Conservation (phyloP, 2,797 vertebrate genomes). For the Saxicola maurus region DNA sequence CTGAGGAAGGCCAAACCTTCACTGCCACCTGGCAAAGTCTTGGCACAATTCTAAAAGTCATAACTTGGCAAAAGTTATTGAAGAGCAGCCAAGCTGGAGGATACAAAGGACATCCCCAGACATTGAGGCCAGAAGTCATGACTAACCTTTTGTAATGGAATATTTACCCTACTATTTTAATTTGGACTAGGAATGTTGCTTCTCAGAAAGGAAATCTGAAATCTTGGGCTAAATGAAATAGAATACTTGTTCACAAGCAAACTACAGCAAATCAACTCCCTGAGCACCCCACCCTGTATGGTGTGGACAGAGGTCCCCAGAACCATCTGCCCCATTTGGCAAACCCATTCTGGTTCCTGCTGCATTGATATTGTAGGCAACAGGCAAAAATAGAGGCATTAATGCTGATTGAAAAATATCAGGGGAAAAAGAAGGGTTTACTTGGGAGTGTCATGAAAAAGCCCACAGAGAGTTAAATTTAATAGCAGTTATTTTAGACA, state of each 20-base stretch:
- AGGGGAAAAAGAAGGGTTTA: accelerated
- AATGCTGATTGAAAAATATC: neutral
- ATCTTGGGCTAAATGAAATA: neutral
- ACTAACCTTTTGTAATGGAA: neutral
- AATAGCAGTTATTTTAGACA: neutral
- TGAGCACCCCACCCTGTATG: accelerated
- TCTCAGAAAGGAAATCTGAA: neutral
- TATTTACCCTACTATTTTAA: neutral
- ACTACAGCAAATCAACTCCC: neutral
- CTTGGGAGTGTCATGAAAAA: neutral
- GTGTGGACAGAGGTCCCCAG: neutral
- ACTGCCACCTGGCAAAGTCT: neutral
- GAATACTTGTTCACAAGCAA: neutral
- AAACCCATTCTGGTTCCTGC: neutral
- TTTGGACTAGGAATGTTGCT: neutral
- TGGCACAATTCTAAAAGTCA: neutral
- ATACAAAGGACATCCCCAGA: neutral
- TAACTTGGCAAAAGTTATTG: neutral
- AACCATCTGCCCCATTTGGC: neutral
- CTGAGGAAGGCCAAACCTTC: neutral
- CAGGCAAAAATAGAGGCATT: neutral
- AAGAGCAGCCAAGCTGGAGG: neutral
- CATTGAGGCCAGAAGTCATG: neutral
- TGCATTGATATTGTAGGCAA: neutral
- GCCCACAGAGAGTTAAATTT: neutral